phyloP scores from a whole-genome alignment of 2,113 vertebrate genomes.

The Cervus canadensis region DNA sequence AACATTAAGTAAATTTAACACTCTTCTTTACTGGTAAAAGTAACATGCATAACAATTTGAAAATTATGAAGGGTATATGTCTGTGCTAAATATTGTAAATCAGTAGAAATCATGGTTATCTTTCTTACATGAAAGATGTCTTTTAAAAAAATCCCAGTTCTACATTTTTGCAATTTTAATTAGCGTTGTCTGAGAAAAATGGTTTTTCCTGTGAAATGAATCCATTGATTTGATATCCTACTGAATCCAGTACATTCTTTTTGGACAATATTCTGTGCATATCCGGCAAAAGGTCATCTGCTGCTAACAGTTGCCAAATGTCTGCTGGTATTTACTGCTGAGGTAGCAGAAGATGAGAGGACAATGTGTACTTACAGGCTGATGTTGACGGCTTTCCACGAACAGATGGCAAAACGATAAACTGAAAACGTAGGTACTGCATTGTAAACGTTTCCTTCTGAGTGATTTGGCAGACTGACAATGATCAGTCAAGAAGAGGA shows the following conservation, averaged over 20 bases:
- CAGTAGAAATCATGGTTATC: neutral
- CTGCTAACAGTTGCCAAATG: neutral
- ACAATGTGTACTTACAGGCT: neutral
- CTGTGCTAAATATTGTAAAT: constrained; percentile 10
- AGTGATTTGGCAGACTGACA: constrained; percentile 47
- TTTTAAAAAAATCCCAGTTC: neutral
- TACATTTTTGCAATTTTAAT: constrained; percentile 12
- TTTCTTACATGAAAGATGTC: neutral
- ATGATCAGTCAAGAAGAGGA: neutral
- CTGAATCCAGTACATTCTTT: neutral
- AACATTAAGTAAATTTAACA: constrained; percentile 57
- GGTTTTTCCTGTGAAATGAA: neutral
- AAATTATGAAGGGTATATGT: neutral
- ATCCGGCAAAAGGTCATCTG: constrained; percentile 8
- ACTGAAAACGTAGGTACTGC: constrained; percentile 21
- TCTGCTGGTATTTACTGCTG: neutral
- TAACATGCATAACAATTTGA: constrained; percentile 35
- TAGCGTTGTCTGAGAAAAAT: neutral
- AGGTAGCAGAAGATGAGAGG: neutral
- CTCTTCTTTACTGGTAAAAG: constrained; percentile 38
- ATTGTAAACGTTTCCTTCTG: constrained; percentile 32
- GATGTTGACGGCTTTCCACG: neutral
- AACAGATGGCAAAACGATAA: constrained; percentile 59
- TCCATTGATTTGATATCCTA: neutral
- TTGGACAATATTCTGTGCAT: neutral